Evolutionary conservation across 1,140 invertebrate genomes (phyloP).

Genomic region (Portunus trituberculatus): DNA sequence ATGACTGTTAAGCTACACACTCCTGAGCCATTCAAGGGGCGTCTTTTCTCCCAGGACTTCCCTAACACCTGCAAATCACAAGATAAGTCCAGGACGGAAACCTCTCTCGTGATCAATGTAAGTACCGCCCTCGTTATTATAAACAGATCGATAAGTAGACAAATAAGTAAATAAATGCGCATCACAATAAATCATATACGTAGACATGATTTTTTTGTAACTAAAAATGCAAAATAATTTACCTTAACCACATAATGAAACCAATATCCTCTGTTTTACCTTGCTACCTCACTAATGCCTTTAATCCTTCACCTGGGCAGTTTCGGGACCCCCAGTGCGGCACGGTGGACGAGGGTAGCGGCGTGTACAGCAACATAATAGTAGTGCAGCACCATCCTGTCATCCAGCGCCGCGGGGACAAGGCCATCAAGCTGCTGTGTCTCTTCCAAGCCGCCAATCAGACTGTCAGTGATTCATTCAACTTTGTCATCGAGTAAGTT

Average conservation of each 20-base stretch:
- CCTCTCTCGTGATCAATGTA: conserved; percentile 80
- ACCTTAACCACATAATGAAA: no score
- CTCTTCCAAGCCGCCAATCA: conserved; percentile 81
- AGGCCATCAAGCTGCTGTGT: conserved; percentile 83
- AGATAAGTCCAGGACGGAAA: conserved; percentile 81
- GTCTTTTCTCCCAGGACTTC: conserved; percentile 81
- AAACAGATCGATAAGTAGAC: no score
- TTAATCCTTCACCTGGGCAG: background rate
- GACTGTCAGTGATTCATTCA: conserved; percentile 80
- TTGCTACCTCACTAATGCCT: background rate
- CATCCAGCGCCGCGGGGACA: conserved; percentile 84
- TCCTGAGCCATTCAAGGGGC: conserved; percentile 82
- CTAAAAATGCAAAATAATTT: no score
- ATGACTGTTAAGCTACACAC: conserved; percentile 82
- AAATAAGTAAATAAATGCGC: no score
- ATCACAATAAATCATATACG: no score
- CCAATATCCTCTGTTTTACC: background rate
- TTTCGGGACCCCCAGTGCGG: conserved; percentile 78
- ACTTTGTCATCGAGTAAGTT: conserved; percentile 79
- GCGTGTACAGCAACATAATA: conserved; percentile 81
- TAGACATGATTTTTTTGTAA: no score
- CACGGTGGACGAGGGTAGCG: conserved; percentile 78
- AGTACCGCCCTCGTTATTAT: background rate
- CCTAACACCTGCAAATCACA: conserved; percentile 81
- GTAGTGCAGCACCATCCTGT: conserved; percentile 84